A percentile compares a stretch with the other conserved stretches of the same genome.
phyloP scores from a whole-genome alignment of 2,113 vertebrate species.

The Caranx melampygus region DNA sequence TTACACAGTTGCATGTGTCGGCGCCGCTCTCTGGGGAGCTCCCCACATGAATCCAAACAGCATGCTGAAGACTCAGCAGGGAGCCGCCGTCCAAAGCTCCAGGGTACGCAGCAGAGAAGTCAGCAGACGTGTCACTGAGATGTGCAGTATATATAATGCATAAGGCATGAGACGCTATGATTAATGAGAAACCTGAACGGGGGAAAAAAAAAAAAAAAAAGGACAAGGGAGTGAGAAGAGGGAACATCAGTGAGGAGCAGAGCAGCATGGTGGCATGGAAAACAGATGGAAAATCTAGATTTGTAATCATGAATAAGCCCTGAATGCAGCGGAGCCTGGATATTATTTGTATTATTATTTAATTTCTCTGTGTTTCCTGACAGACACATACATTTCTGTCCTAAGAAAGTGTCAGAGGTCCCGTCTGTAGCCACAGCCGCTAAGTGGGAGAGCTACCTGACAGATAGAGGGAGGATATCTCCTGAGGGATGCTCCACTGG shows the following conservation, averaged over 20 bases:
- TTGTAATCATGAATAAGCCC: background rate
- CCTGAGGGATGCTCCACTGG: constrained; percentile 1
- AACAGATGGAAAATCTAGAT: constrained; percentile 20
- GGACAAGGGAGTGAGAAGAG: background rate
- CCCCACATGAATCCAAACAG: constrained; percentile 1
- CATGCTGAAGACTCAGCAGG: constrained; percentile 6
- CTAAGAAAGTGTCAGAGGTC: background rate
- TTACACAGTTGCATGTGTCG: background rate
- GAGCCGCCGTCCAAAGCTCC: background rate
- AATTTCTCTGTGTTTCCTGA: background rate
- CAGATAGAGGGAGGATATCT: background rate
- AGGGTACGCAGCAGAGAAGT: constrained; percentile 16
- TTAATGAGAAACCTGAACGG: constrained; percentile 17
- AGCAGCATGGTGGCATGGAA: background rate
- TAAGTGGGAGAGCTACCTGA: background rate
- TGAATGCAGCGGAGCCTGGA: background rate
- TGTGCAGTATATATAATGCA: constrained; percentile 28
- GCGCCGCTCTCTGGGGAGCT: constrained; percentile 3
- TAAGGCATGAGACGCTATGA: constrained; percentile 18
- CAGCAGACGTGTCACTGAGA: constrained; percentile 33
- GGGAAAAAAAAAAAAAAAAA: background rate
- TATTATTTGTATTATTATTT: no score
- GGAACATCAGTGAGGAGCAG: background rate
- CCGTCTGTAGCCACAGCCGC: background rate
- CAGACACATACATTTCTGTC: background rate